These are phyloP conservation scores for Falco biarmicus DNA, from an alignment of 2,797 vertebrate species.

Conservation along the genomic window DNA sequence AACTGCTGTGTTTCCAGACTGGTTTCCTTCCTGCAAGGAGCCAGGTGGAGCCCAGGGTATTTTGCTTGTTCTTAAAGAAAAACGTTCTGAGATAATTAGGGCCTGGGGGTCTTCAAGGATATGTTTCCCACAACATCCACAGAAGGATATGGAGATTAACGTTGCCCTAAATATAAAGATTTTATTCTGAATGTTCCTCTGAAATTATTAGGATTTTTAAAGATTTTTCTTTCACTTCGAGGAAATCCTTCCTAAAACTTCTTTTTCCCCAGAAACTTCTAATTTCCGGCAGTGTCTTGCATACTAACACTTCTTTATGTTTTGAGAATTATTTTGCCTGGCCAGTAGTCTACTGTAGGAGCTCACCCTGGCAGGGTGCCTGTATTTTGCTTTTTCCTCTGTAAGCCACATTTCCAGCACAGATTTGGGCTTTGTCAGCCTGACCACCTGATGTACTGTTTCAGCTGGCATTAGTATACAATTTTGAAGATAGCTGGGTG, in stretches of 20 bases:
- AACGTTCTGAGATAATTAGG: not conserved
- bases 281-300: accelerated
- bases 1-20: not conserved
- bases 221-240: not conserved
- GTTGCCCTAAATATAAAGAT: not conserved
- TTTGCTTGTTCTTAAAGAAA: not conserved
- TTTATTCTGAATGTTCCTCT: not conserved
- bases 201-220: not conserved
- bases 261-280: not conserved
- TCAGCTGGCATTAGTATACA: not conserved
- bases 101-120: not conserved
- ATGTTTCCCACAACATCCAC: not conserved
- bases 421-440: not conserved
- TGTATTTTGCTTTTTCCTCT: not conserved
- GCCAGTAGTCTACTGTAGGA: not conserved
- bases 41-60: not conserved
- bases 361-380: not conserved
- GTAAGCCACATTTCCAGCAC: not conserved
- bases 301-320: not conserved
- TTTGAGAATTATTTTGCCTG: not conserved
- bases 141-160: not conserved
- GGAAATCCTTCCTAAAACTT: not conserved
- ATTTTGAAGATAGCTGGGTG: not conserved
- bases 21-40: not conserved
- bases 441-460: accelerated